phyloP scores from a whole-genome alignment of 1,140 invertebrate genomes.

The Nephila pilipes region DNA sequence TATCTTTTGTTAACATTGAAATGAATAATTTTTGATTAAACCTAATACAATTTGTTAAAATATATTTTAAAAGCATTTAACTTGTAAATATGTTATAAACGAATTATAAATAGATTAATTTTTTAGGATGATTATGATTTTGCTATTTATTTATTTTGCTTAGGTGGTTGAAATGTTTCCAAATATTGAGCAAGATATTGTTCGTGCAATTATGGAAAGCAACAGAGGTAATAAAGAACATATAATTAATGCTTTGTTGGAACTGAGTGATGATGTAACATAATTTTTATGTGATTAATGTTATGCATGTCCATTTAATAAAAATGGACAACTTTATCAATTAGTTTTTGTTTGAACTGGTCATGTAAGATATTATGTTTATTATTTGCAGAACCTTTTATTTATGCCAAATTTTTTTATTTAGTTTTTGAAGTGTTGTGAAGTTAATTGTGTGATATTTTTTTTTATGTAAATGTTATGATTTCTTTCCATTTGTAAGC shows the following conservation, averaged over 20 bases:
- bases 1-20: too few species aligned
- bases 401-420: neutral
- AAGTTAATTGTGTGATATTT: slow-evolving; percentile 10
- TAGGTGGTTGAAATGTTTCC: slow-evolving; percentile 98
- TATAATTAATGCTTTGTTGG: slow-evolving; percentile 94
- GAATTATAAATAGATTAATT: too few species aligned
- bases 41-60: too few species aligned
- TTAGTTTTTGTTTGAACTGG: slow-evolving; percentile 12
- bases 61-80: too few species aligned
- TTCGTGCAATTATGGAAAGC: slow-evolving; percentile 93
- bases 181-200: slow-evolving; percentile 94
- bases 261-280: slow-evolving; percentile 84
- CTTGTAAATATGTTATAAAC: too few species aligned
- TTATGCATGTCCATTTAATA: neutral
- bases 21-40: too few species aligned
- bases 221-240: slow-evolving; percentile 94
- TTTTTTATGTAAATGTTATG: neutral
- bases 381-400: neutral
- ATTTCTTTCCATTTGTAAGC: neutral
- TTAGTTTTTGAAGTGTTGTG: neutral
- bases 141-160: neutral
- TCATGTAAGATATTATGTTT: slow-evolving; percentile 29
- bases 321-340: neutral
- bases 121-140: too few species aligned
- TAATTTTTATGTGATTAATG: neutral